Evolutionary conservation across 2,888 invertebrate species (phyloP).

Genomic region (Agrotis puta): DNA sequence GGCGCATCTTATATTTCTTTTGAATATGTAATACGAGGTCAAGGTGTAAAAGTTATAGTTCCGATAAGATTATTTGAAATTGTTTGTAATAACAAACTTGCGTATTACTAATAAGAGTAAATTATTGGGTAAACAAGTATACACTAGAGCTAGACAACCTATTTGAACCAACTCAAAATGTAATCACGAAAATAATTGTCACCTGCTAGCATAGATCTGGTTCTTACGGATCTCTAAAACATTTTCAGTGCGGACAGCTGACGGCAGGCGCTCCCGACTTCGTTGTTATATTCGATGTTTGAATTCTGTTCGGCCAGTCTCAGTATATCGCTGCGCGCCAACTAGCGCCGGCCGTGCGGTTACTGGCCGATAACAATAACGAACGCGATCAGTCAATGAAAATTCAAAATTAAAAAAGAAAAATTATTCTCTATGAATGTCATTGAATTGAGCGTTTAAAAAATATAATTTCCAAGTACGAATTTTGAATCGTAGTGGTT

Average conservation of each 20-base stretch:
- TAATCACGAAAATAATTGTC: too few relatives aligned
- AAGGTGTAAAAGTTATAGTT: too few relatives aligned
- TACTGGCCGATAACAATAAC: conserved; percentile 66
- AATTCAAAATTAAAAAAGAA: conserved; percentile 67
- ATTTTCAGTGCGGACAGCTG: conserved; percentile 73
- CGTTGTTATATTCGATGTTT: conserved; percentile 52
- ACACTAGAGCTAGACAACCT: too few relatives aligned
- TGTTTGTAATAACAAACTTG: too few relatives aligned
- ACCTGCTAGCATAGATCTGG: neutral
- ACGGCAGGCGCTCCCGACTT: conserved; percentile 66
- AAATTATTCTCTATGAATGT: conserved; percentile 70
- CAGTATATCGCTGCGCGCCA: conserved; percentile 84
- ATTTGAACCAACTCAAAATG: neutral
- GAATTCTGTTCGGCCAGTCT: conserved; percentile 62
- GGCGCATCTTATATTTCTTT: conserved; percentile 4
- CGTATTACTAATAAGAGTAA: too few relatives aligned
- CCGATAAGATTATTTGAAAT: too few relatives aligned
- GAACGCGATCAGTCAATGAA: conserved; percentile 75
- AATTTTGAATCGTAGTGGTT: conserved; percentile 70
- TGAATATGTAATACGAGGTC: too few relatives aligned
- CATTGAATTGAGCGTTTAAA: conserved; percentile 72
- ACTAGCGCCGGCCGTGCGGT: conserved; percentile 78
- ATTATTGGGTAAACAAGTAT: too few relatives aligned
- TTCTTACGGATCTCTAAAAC: conserved; percentile 62
- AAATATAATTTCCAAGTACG: conserved; percentile 64